Evolutionary conservation across 2,113 vertebrate species (phyloP).

Genomic region (Vombatus ursinus): DNA sequence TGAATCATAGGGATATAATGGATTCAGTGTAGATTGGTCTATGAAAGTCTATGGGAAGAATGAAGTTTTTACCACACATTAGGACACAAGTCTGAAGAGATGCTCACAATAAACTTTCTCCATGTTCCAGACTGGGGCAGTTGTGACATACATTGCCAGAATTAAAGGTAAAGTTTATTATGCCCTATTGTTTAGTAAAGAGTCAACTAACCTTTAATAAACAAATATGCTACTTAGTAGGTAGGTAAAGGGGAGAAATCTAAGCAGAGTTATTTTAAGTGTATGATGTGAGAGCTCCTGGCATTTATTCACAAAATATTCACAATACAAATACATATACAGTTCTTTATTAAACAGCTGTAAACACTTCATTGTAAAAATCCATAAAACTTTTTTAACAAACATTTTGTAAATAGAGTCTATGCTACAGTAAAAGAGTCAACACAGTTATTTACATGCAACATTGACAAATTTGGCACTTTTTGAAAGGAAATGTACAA

Average conservation of each 20-base stretch:
- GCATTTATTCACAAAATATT: conserved; percentile 83
- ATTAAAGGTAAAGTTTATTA: neutral
- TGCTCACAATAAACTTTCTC: neutral
- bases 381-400: conserved; percentile 93
- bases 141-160: neutral
- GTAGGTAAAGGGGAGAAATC: neutral
- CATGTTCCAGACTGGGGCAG: neutral
- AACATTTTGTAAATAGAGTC: conserved; percentile 92
- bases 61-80: neutral
- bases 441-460: conserved; percentile 97
- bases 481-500: conserved; percentile 91
- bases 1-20: neutral
- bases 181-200: neutral
- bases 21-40: no score
- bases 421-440: conserved; percentile 91
- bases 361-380: conserved; percentile 98
- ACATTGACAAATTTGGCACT: conserved; percentile 98
- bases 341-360: conserved; percentile 95
- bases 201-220: neutral
- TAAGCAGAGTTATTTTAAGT: neutral
- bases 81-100: neutral
- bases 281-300: neutral
- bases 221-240: neutral
- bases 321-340: conserved; percentile 90
- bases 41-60: neutral